phyloP scores from a whole-genome alignment of 2,113 vertebrate species.

The Xiphias gladius region DNA sequence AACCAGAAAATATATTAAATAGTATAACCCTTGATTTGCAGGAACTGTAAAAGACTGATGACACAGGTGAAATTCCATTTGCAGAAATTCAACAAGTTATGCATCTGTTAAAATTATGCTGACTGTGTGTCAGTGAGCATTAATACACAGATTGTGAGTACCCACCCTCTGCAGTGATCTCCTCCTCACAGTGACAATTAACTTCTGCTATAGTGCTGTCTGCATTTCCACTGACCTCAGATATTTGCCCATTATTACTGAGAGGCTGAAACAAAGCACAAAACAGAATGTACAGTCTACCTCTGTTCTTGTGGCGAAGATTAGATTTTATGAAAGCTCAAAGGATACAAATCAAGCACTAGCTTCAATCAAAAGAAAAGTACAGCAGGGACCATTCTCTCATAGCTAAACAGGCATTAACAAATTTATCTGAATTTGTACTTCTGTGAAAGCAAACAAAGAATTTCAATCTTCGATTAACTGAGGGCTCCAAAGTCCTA shows the following conservation, averaged over 20 bases:
- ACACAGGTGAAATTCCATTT: constrained; percentile 14
- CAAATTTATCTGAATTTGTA: neutral
- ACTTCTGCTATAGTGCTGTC: constrained; percentile 74
- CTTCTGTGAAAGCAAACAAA: constrained; percentile 10
- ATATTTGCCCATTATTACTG: constrained; percentile 85
- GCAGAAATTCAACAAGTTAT: constrained; percentile 12
- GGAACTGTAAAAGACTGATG: neutral
- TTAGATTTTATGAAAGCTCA: neutral
- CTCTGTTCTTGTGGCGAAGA: neutral
- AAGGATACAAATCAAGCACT: neutral
- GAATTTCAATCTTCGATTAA: constrained; percentile 24
- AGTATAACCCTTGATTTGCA: constrained; percentile 3
- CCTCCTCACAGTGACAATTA: constrained; percentile 67
- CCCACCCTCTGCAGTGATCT: constrained; percentile 72
- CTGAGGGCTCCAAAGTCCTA: neutral
- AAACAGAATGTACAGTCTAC: constrained; percentile 6
- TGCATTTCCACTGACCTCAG: constrained; percentile 76
- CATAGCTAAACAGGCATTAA: neutral
- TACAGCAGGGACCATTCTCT: neutral
- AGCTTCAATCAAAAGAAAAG: neutral
- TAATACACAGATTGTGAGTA: constrained; percentile 19
- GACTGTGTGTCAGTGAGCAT: neutral
- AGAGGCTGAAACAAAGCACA: constrained; percentile 76
- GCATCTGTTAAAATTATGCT: neutral
- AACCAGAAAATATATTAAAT: constrained; percentile 65